Evolutionary conservation across 2,113 vertebrate species (phyloP).

Genomic region (Corapipo altera): DNA sequence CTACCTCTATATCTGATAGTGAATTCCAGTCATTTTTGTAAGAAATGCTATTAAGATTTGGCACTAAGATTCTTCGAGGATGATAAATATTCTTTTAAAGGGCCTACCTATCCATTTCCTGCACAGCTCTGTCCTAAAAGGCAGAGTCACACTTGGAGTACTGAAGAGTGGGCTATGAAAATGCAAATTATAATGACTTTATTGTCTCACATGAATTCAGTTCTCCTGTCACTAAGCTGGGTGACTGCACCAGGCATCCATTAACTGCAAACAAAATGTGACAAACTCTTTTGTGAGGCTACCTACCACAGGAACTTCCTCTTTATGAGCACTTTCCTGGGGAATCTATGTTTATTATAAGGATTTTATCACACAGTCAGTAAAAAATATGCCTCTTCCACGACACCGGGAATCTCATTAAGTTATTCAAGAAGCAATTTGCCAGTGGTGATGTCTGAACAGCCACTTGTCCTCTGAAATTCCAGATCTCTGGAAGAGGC

Average conservation of each 20-base stretch:
- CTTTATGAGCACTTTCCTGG: constrained; percentile 8
- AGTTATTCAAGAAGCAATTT: constrained; percentile 13
- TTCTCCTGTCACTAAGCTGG: not conserved
- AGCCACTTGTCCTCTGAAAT: not conserved
- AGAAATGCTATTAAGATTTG: constrained; percentile 74
- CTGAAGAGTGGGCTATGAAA: constrained; percentile 64
- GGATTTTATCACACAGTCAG: not conserved
- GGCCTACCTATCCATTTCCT: constrained; percentile 41
- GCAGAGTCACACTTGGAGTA: constrained; percentile 65
- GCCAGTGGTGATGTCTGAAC: not conserved
- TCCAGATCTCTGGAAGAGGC: not conserved
- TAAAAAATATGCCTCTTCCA: not conserved
- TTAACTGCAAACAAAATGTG: constrained; percentile 24
- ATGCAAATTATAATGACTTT: constrained; percentile 69
- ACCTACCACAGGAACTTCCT: not conserved
- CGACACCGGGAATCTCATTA: not conserved
- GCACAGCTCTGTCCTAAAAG: constrained; percentile 58
- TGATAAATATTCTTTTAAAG: constrained; percentile 73
- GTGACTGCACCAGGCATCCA: not conserved
- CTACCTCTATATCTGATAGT: constrained; percentile 64
- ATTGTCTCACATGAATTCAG: constrained; percentile 65
- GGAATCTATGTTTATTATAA: not conserved
- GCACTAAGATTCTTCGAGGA: constrained; percentile 69
- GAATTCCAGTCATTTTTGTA: constrained; percentile 68
- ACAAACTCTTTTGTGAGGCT: not conserved